Evolutionary conservation across 2,888 invertebrate genomes (phyloP).

Genomic region (Acleris sparsana): DNA sequence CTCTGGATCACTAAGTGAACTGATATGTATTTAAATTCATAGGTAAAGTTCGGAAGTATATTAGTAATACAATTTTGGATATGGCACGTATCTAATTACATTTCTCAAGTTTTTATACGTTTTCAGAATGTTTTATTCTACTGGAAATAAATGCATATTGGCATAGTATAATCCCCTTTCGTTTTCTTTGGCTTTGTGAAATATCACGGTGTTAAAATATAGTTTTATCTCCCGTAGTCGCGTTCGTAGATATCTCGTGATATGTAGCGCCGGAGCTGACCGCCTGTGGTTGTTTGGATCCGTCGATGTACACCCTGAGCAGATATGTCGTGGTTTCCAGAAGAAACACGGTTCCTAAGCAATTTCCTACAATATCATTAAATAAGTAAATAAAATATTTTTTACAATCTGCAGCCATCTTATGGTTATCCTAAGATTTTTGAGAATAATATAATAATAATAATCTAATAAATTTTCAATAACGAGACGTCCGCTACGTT

Average conservation of each 20-base stretch:
- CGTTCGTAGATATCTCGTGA: constrained; percentile 65
- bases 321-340: constrained; percentile 71
- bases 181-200: constrained; percentile 81
- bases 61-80: constrained; percentile 48
- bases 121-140: constrained; percentile 55
- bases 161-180: constrained; percentile 62
- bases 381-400: constrained; percentile 77
- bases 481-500: constrained; percentile 82
- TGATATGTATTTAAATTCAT: constrained; percentile 55
- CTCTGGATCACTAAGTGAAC: constrained; percentile 55
- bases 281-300: constrained; percentile 48
- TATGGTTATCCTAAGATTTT: constrained; percentile 80
- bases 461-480: constrained; percentile 82
- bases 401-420: constrained; percentile 82
- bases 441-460: constrained; percentile 74
- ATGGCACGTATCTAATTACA: constrained; percentile 56
- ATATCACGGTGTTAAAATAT: constrained; percentile 77
- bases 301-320: constrained; percentile 65
- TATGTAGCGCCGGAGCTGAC: constrained; percentile 64
- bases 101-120: constrained; percentile 36
- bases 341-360: constrained; percentile 70
- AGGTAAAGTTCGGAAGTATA: constrained; percentile 23
- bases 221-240: constrained; percentile 54
- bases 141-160: constrained; percentile 68
- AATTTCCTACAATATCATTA: constrained; percentile 69